Evolutionary conservation across 2,888 invertebrate species (phyloP).

Genomic region (Tribolium freemani): DNA sequence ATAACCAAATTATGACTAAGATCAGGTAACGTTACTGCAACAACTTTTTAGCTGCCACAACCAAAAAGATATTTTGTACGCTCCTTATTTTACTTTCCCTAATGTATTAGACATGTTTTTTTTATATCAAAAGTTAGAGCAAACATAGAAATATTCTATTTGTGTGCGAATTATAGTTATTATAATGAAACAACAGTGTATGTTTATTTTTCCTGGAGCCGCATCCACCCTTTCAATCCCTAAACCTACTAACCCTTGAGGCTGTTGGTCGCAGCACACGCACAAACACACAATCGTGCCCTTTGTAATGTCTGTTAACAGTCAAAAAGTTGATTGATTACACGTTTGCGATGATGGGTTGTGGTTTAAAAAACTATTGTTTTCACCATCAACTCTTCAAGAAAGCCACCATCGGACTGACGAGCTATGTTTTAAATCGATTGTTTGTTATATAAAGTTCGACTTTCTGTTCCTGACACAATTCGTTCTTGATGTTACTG

Average conservation of each 20-base stretch:
- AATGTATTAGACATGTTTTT: too few relatives aligned
- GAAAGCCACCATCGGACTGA: constrained; percentile 50
- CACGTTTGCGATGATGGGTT: constrained; percentile 52
- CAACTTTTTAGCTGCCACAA: too few relatives aligned
- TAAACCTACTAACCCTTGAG: constrained; percentile 54
- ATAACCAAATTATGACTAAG: too few relatives aligned
- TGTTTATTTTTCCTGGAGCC: not conserved
- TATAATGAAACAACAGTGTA: too few relatives aligned
- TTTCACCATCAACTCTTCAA: constrained; percentile 52
- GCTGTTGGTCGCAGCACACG: constrained; percentile 22
- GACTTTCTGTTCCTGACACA: constrained; percentile 34
- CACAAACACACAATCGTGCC: constrained; percentile 47
- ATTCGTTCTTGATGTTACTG: constrained; percentile 6
- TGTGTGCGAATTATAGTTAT: too few relatives aligned
- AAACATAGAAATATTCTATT: too few relatives aligned
- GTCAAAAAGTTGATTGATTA: constrained; percentile 61
- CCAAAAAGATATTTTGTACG: too few relatives aligned
- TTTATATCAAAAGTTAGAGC: too few relatives aligned
- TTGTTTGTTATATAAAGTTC: constrained; percentile 28
- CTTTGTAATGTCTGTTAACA: constrained; percentile 51
- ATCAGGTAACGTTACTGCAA: too few relatives aligned
- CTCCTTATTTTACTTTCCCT: too few relatives aligned
- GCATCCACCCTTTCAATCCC: constrained; percentile 43
- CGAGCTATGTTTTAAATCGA: constrained; percentile 35
- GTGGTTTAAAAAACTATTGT: constrained; percentile 54